Base-by-base conservation (phyloP, 2,888 invertebrate species). In the Megalurothrips usitatus region DNA sequence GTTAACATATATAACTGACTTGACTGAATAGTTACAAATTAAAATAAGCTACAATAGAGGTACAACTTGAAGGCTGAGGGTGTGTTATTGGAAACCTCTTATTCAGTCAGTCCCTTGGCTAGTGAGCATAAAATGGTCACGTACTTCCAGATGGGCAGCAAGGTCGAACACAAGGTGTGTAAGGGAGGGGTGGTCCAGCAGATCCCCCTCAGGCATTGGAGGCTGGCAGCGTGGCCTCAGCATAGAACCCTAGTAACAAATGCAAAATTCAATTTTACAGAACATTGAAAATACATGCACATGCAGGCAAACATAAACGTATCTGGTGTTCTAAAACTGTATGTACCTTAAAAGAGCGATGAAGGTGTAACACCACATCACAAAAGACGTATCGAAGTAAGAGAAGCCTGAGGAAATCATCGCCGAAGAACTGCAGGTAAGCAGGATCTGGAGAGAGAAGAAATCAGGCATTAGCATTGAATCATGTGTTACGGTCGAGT, bases 341-440 rank as follows among this genome's bases (percentile, higher is more conserved):
- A 82, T 83, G 84, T 83, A 90, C 90, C 88, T 90, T 90, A 85
- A 91, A 91, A 81, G 94, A 93, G 83, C 96, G 92, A 88, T 98
- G 98, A 86, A 96, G 90, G 84, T 95, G 93, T 84, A 98, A 89
- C 80, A 95, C 94, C 85, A 95, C 93, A 89, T 95, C 95, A 89
- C 97, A 98, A 90, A 98, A 98, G 84, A 97, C 93, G 89, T 94
- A 98, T 83, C 98, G 93, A 84, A 97, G 90, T 83, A 97, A 90
- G 83, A 97, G 89, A 82, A 97, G 90, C 82, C 98, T 92, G 84
- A 98, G 90, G 88, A 97, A 98, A 86, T 98, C 97, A 88, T 98
- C 98, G 78, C 96, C 96, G 88, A 97, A 94, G 88, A 97, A 97
- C 88, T 95, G 93, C 84, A 96, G 89, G 87, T 92, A 93, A 82